Evolutionary conservation across 2,888 invertebrate species (phyloP).

Genomic region (Caenorhabditis japonica): DNA sequence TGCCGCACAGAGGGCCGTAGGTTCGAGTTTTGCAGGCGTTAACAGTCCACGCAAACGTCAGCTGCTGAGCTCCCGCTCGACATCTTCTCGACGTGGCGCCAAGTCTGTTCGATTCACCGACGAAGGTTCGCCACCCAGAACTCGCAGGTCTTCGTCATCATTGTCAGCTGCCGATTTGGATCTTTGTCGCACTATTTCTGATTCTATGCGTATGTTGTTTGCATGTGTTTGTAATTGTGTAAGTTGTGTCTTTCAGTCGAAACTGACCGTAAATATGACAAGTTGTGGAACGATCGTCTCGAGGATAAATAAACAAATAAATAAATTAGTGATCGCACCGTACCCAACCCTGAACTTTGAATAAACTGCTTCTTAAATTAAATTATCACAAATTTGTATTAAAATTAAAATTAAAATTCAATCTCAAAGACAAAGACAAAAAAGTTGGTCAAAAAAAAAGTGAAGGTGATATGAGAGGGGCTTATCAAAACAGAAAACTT

Average conservation of each 20-base stretch:
- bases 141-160: slow-evolving; percentile 4
- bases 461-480: too few species aligned
- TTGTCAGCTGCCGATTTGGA: too few species aligned
- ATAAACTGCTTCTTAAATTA: too few species aligned
- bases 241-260: slow-evolving; percentile 24
- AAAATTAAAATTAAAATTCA: too few species aligned
- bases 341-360: not conserved
- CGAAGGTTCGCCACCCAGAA: slow-evolving; percentile 9
- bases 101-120: slow-evolving; percentile 30
- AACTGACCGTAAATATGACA: slow-evolving; percentile 28
- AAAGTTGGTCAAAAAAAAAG: too few species aligned
- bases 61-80: not conserved
- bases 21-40: slow-evolving; percentile 11
- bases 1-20: too few species aligned
- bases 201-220: slow-evolving; percentile 4
- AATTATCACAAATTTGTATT: too few species aligned
- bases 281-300: slow-evolving; percentile 29
- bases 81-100: slow-evolving; percentile 1
- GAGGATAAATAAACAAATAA: not conserved
- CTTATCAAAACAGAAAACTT: too few species aligned
- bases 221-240: slow-evolving; percentile 6
- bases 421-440: too few species aligned
- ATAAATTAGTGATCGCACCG: not conserved
- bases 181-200: not conserved
- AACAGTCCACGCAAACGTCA: slow-evolving; percentile 24